Base-by-base conservation (phyloP, 1,140 invertebrate genomes). In the Paramacrobiotus metropolitanus region DNA sequence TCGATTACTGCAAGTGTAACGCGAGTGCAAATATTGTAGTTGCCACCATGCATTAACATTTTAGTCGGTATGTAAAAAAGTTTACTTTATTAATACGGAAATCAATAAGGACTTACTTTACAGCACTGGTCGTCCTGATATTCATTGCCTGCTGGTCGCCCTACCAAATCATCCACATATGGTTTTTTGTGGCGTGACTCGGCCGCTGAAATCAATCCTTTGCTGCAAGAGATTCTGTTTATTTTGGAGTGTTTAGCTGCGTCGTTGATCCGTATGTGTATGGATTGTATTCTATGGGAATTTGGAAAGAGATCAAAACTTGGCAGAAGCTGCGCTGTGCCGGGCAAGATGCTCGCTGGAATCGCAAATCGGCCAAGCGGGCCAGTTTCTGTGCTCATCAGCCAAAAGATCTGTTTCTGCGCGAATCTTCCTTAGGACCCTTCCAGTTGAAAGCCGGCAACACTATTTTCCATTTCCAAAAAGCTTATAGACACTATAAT, bases 91-190 rank as follows among this genome's bases (percentile, higher is more conserved):
- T 9, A 40, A 40, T 9, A 9, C 34, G 34, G 9, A 9, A 9
- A 40, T 40, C n/a, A 40, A 40, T 40, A 9, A n/a, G 9, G 9
- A 9, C 34, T 40, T 9, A 18, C 24, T 28, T 24, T 55, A 24
- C 48, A 55, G 48, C 24, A 24, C 24, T 55, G 24, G 24, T 55
- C 4, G 48, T 55, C 9, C 9, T 24, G 4, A 55, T 55, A 4
- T 55, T 55, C 48, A 24, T 55, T 15, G 15, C 15, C 24, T 55
- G 48, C 48, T 55, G 48, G 48, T 55, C 48, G 24, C 48, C 48
- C 24, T 55, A 55, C 48, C 48, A 55, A 24, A 9, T 55, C 24
- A 55, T 55, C 48, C 48, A 55, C 48, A 28, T 55, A 4, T 55
- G 48, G 48, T 55, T 18, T 24, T 55, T 18, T 24, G 15, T 55